These are phyloP conservation scores for Stegophylla sp. DNA, from an alignment of 2,888 invertebrate genomes.

Conservation along the genomic window DNA sequence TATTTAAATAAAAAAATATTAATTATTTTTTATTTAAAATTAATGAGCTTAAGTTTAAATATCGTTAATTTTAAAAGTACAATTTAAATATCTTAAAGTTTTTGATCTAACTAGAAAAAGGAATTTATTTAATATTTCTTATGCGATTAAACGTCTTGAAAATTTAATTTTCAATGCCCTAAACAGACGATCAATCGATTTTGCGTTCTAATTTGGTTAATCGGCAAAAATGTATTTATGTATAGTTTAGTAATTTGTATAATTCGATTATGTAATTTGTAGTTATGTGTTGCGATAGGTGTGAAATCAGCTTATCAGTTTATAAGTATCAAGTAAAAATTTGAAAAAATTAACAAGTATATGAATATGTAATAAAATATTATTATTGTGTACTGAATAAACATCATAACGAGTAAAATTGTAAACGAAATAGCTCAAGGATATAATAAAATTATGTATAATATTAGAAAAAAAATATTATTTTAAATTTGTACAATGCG, in stretches of 20 bases:
- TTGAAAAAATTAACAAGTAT: background rate
- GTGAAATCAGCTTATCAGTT: background rate
- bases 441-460: background rate
- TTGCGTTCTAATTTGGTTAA: background rate
- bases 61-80: conserved; percentile 8
- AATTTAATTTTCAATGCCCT: background rate
- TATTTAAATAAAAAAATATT: conserved; percentile 25
- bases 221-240: too few relatives aligned
- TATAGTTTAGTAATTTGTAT: background rate
- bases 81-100: conserved; percentile 7
- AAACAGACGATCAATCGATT: background rate
- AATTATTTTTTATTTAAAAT: background rate
- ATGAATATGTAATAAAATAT: background rate
- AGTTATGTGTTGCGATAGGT: background rate
- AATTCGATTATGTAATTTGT: background rate
- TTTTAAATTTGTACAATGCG: conserved; percentile 1
- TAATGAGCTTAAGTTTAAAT: background rate
- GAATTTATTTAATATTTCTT: too few relatives aligned
- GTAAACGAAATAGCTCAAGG: background rate
- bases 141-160: background rate
- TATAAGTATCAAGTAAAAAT: background rate
- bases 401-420: background rate
- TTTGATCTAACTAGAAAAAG: background rate
- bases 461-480: background rate
- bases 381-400: too few relatives aligned